Evolutionary conservation across 2,888 invertebrate species (phyloP).

Genomic region (Ophion obscuratus): DNA sequence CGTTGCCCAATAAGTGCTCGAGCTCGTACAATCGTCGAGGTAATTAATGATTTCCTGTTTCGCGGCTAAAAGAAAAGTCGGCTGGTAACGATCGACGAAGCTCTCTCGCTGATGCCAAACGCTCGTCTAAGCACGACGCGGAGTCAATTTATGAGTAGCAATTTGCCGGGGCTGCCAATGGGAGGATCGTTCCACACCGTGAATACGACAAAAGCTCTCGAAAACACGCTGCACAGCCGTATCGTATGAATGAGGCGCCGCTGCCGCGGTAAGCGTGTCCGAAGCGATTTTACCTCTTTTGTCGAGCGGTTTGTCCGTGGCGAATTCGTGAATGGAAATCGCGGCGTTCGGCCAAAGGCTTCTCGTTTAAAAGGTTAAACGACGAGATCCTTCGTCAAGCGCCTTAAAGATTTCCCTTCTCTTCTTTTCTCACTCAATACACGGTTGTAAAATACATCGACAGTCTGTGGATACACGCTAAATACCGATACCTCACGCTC

Average conservation of each 20-base stretch:
- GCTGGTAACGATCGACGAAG: slow-evolving; percentile 17
- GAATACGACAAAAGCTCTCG: slow-evolving; percentile 57
- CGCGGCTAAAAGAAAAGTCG: slow-evolving; percentile 24
- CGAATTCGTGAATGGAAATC: slow-evolving; percentile 83
- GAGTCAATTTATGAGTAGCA: slow-evolving; percentile 53
- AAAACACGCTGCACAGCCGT: slow-evolving; percentile 50
- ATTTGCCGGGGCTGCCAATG: slow-evolving; percentile 41
- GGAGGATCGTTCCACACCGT: slow-evolving; percentile 53
- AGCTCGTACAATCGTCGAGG: background rate
- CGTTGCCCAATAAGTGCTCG: background rate
- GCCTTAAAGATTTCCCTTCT: slow-evolving; percentile 53
- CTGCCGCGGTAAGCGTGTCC: slow-evolving; percentile 61
- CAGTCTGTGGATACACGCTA: slow-evolving; percentile 31
- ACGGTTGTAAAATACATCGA: slow-evolving; percentile 19
- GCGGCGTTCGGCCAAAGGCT: slow-evolving; percentile 79
- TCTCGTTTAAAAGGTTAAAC: slow-evolving; percentile 82
- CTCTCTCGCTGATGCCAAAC: slow-evolving; percentile 23
- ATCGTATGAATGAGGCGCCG: slow-evolving; percentile 54
- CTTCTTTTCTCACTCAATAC: slow-evolving; percentile 27
- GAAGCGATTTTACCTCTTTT: slow-evolving; percentile 69
- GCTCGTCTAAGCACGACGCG: slow-evolving; percentile 19
- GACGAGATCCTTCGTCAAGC: slow-evolving; percentile 69
- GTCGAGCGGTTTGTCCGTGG: slow-evolving; percentile 74
- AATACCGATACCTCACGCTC: slow-evolving; percentile 28
- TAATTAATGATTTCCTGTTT: slow-evolving; percentile 16